Evolutionary conservation across 1,140 invertebrate genomes (phyloP).

Genomic region (Geopemphigus sp.): DNA sequence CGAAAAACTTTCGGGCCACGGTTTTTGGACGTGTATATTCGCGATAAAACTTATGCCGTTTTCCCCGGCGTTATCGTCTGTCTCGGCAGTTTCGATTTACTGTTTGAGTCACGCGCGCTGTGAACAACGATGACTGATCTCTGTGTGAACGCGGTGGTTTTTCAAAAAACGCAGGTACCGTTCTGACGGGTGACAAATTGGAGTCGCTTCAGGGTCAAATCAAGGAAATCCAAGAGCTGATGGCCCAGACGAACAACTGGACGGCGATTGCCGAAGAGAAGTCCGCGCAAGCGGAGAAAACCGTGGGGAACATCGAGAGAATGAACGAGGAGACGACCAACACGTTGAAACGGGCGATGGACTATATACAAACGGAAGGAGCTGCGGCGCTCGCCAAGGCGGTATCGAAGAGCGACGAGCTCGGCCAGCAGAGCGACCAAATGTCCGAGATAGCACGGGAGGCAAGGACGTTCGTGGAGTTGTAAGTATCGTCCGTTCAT

Average conservation of each 20-base stretch:
- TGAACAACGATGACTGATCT: too few species aligned
- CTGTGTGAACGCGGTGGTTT: too few species aligned
- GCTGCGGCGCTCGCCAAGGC: slow-evolving; percentile 74
- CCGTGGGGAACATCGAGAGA: slow-evolving; percentile 72
- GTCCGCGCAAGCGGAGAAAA: slow-evolving; percentile 64
- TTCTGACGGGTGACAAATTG: slow-evolving; percentile 26
- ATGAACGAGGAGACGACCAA: slow-evolving; percentile 57
- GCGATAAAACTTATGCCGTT: too few species aligned
- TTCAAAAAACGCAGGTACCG: too few species aligned
- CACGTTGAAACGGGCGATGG: slow-evolving; percentile 63
- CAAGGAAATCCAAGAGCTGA: slow-evolving; percentile 64
- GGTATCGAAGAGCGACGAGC: slow-evolving; percentile 75
- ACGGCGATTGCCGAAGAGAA: slow-evolving; percentile 63
- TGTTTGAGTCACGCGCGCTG: too few species aligned
- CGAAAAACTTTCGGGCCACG: too few species aligned
- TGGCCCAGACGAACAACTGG: slow-evolving; percentile 64
- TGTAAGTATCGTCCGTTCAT: too few species aligned
- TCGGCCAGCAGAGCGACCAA: slow-evolving; percentile 84
- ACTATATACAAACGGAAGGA: slow-evolving; percentile 78
- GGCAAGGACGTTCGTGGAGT: slow-evolving; percentile 75
- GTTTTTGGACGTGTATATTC: too few species aligned
- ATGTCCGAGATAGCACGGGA: slow-evolving; percentile 89
- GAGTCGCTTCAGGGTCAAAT: slow-evolving; percentile 60
- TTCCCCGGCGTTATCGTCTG: too few species aligned
- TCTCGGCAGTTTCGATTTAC: too few species aligned